These are phyloP conservation scores for Nephrotoma flavescens DNA, from an alignment of 2,888 invertebrate species.

Conservation along the genomic window DNA sequence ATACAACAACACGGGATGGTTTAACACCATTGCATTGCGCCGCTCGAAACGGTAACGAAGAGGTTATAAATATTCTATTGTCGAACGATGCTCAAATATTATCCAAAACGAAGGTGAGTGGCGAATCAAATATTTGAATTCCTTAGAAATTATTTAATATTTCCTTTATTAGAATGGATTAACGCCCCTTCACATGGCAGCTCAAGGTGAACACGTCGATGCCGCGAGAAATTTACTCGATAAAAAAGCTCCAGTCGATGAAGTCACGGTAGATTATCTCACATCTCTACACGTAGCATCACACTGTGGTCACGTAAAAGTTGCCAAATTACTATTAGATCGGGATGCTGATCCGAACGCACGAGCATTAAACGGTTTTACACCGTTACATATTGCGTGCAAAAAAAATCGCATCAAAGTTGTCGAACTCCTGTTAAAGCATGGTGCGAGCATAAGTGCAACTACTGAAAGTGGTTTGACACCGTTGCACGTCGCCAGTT, in stretches of 20 bases:
- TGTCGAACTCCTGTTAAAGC: constrained; percentile 86
- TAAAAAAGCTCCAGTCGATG: constrained; percentile 95
- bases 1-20: constrained; percentile 87
- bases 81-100: constrained; percentile 85
- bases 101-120: constrained; percentile 78
- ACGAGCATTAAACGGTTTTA: constrained; percentile 92
- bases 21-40: constrained; percentile 95
- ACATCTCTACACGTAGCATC: constrained; percentile 95
- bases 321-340: constrained; percentile 82
- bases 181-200: constrained; percentile 97
- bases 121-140: neutral
- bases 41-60: constrained; percentile 89
- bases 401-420: constrained; percentile 97
- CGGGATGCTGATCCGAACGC: constrained; percentile 95
- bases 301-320: constrained; percentile 85
- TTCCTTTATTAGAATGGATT: constrained; percentile 54
- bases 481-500: constrained; percentile 93
- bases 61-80: constrained; percentile 78
- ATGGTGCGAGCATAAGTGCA: constrained; percentile 70
- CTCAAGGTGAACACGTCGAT: constrained; percentile 96
- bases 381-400: constrained; percentile 95
- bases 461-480: constrained; percentile 76
- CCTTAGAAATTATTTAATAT: neutral
- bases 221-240: constrained; percentile 82
- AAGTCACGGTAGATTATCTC: constrained; percentile 95